Evolutionary conservation across 1,140 invertebrate species (phyloP), one percentile per base, ranked within the genome.

Genomic region (Manduca sexta): DNA sequence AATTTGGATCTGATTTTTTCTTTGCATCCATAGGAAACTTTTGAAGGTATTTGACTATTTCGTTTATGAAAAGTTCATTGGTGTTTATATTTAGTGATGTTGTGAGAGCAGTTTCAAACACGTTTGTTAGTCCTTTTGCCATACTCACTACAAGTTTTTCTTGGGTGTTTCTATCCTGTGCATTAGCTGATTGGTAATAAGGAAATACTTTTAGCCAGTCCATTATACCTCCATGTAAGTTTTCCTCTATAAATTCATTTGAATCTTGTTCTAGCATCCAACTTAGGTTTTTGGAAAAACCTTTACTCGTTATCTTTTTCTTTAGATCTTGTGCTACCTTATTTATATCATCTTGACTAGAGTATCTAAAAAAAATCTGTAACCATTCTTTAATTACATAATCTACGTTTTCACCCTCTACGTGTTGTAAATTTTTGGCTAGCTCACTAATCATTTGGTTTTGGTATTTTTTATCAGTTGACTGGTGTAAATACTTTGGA

Each of bases 131-230:
- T 6, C 30, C 46, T 33, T 34, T 40, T 8, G 46, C 46, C 30
- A 49, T 17, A 8, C 40, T 38, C 18, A n/a, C 11, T 1, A 41
- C n/a, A 13, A 41, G 2, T 12, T 41, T 17, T 33, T 49, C 46
- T 18, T 17, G 43, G 11, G 16, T n/a, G 11, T 16, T 14, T 21
- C 2, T 34, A 2, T 45, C 30, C 31, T 34, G 30, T 18, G 15
- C 14, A 18, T 17, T 33, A 2, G 2, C 5, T 6, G 30, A 12
- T 18, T 34, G 38, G 15, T 47, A 47, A 3, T 41, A 21, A n/a
- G 46, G 37, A 8, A 13, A 41, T 7, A 17, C 8, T 33, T 49
- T 49, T 8, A 49, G 26, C 46, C 46, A 49, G 12, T 49, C 46
- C 18, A 34, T 15, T 11, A 40, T 18, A 2, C 21, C 46, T 26